Percentiles rank a stretch among this genome's conserved stretches.
These are phyloP conservation scores for Dryobota labecula DNA, from an alignment of 2,888 invertebrate species.

Conservation along the genomic window DNA sequence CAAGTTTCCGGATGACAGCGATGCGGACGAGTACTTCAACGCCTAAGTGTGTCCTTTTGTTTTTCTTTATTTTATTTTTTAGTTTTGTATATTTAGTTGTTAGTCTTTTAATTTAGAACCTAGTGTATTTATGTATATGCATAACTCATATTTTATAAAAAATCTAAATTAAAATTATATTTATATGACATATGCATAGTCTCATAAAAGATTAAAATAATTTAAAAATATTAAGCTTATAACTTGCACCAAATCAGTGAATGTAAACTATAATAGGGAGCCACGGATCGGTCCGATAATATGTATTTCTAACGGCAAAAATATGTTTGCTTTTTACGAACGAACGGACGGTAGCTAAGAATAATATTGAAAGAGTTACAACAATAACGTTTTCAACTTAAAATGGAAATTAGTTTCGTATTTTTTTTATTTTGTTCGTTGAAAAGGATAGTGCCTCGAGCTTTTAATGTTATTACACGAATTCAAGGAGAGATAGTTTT, in stretches of 20 bases:
- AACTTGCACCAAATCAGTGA: constrained; percentile 66
- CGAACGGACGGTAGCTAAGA: constrained; percentile 38
- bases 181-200: too few relatives aligned
- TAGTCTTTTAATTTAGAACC: too few relatives aligned
- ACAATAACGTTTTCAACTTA: constrained; percentile 49
- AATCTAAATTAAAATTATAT: too few relatives aligned
- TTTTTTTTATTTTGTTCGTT: constrained; percentile 29
- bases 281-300: constrained; percentile 81
- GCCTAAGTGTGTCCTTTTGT: too few relatives aligned
- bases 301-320: constrained; percentile 74
- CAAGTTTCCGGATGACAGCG: too few relatives aligned
- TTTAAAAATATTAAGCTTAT: constrained; percentile 29
- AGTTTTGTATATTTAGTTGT: too few relatives aligned
- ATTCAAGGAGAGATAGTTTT: background rate
- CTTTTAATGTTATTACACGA: constrained; percentile 3
- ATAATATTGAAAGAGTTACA: constrained; percentile 58
- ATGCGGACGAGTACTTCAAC: too few relatives aligned
- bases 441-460: constrained; percentile 1
- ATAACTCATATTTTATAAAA: too few relatives aligned
- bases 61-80: too few relatives aligned
- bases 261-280: constrained; percentile 83
- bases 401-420: constrained; percentile 36
- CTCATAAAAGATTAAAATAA: background rate
- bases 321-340: constrained; percentile 68
- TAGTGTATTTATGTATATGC: too few relatives aligned